Percentiles rank a stretch among this genome's conserved stretches.
phyloP scores from a whole-genome alignment of 1,140 invertebrate genomes.

The Caerostris darwini region DNA sequence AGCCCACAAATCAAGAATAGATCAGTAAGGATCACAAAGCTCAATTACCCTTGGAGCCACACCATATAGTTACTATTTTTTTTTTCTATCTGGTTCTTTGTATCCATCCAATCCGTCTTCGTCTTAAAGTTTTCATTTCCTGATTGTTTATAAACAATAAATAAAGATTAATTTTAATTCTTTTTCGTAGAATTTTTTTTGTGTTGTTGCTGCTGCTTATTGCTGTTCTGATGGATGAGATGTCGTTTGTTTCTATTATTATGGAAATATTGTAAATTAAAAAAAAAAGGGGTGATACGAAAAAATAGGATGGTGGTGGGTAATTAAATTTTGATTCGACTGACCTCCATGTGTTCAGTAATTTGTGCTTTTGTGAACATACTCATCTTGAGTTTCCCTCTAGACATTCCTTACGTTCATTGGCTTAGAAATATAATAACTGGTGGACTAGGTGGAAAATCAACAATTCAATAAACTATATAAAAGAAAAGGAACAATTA shows the following conservation, averaged over 20 bases:
- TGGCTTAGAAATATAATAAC: too few relatives aligned
- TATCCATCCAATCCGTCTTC: not conserved
- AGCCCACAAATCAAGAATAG: not conserved
- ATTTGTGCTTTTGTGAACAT: too few relatives aligned
- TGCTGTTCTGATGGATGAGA: not conserved
- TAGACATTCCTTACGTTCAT: too few relatives aligned
- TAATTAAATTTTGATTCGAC: too few relatives aligned
- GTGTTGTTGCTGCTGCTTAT: not conserved
- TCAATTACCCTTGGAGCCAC: not conserved
- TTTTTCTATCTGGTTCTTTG: not conserved
- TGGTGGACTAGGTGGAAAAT: too few relatives aligned
- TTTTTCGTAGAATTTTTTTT: not conserved
- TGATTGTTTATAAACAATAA: not conserved
- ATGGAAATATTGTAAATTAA: constrained; percentile 1
- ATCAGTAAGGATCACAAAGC: not conserved
- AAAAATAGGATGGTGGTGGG: too few relatives aligned
- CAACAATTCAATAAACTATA: too few relatives aligned
- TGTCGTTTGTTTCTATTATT: not conserved
- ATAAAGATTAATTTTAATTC: constrained; percentile 10
- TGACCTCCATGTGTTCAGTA: too few relatives aligned
- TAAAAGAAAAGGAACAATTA: too few relatives aligned
- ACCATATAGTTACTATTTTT: not conserved
- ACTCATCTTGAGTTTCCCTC: too few relatives aligned
- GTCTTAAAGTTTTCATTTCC: not conserved
- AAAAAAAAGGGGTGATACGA: not conserved